A percentile compares a stretch with the other conserved stretches of the same genome.
Evolutionary conservation across 2,797 vertebrate species (phyloP).

Genomic region (Pangasius sanitwongsei): DNA sequence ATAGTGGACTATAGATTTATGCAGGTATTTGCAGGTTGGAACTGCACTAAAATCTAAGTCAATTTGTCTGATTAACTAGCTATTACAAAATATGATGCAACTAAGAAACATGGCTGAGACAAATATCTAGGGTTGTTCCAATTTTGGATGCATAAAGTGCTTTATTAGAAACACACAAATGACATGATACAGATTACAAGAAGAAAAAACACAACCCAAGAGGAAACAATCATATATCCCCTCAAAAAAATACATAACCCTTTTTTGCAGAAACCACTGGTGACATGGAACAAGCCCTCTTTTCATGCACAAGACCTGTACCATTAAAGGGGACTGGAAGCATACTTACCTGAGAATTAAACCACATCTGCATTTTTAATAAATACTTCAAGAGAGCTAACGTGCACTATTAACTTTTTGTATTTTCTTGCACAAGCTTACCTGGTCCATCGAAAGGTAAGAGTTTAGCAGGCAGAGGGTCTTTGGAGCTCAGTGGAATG

Average conservation of each 20-base stretch:
- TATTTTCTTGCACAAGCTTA: conserved; percentile 75
- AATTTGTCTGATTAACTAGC: not conserved
- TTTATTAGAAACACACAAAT: conserved; percentile 72
- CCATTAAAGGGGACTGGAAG: not conserved
- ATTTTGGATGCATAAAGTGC: conserved; percentile 65
- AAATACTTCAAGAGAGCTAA: not conserved
- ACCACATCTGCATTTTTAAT: not conserved
- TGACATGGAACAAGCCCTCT: conserved; percentile 66
- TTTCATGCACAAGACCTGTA: conserved; percentile 50
- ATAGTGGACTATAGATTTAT: not conserved
- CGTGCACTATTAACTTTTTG: not conserved
- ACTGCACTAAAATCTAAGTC: not conserved
- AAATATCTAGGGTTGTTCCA: conserved; percentile 66
- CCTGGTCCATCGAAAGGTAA: conserved; percentile 99
- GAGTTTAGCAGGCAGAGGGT: conserved; percentile 95
- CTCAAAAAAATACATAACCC: not conserved
- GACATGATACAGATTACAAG: conserved; percentile 67
- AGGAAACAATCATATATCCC: not conserved
- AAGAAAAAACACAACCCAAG: conserved; percentile 47
- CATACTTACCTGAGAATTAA: conserved; percentile 24
- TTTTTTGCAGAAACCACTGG: conserved; percentile 32
- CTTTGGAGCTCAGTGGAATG: conserved; percentile 93
- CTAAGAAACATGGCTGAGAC: conserved; percentile 69
- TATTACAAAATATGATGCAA: conserved; percentile 45
- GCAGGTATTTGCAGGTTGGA: not conserved